These are phyloP conservation scores for Serrognathus titanus DNA, from an alignment of 2,888 invertebrate species.

Conservation along the genomic window DNA sequence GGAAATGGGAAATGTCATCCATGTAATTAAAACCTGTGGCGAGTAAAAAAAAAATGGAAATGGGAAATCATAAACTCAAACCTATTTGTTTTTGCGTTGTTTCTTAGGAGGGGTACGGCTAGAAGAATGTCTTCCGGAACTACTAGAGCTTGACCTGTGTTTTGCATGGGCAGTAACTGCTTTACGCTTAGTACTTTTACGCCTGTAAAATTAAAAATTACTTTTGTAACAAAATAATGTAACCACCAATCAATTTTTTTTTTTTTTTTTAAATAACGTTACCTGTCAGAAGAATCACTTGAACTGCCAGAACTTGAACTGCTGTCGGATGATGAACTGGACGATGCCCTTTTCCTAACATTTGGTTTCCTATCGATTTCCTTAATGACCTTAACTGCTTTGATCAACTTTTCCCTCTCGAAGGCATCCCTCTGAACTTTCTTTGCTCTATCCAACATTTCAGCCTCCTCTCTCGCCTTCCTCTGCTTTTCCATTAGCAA, in stretches of 20 bases:
- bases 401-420: conserved; percentile 47
- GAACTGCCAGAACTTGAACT: conserved; percentile 25
- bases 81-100: conserved; percentile 17
- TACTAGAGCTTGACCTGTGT: conserved; percentile 11
- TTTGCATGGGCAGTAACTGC: too few species aligned
- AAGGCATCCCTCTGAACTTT: conserved; percentile 46
- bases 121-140: conserved; percentile 14
- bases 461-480: conserved; percentile 48
- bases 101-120: conserved; percentile 24
- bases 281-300: conserved; percentile 13
- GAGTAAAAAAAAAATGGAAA: too few species aligned
- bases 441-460: conserved; percentile 48
- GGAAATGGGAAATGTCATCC: background rate
- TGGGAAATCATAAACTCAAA: background rate
- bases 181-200: background rate
- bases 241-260: background rate
- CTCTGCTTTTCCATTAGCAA: conserved; percentile 45
- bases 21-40: too few species aligned
- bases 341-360: conserved; percentile 22
- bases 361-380: conserved; percentile 41
- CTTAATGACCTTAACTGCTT: conserved; percentile 46
- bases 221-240: background rate
- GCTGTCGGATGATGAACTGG: conserved; percentile 30
- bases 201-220: background rate
- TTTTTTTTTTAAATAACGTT: background rate